These are phyloP conservation scores for Menura novaehollandiae DNA, from an alignment of 2,113 vertebrate species.

Conservation along the genomic window DNA sequence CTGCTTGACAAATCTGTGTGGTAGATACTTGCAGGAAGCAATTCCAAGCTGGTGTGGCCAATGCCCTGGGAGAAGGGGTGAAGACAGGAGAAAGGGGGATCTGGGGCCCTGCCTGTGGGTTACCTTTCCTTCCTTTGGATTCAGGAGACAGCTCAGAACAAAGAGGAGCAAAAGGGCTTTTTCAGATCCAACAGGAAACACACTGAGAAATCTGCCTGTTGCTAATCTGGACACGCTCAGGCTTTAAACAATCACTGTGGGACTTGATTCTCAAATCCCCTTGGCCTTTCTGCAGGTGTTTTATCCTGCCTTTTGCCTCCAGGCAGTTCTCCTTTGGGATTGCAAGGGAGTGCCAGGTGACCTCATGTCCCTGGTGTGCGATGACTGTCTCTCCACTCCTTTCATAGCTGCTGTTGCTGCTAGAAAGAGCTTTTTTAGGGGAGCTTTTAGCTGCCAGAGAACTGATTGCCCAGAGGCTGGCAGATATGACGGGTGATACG, in stretches of 20 bases:
- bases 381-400: background rate
- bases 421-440: background rate
- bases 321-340: background rate
- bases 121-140: background rate
- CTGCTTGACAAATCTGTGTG: background rate
- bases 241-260: background rate
- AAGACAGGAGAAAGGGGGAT: background rate
- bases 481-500: background rate
- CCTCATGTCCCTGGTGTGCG: background rate
- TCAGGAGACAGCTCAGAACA: background rate
- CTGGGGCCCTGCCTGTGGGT: too few relatives aligned
- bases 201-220: background rate
- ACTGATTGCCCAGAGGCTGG: accelerated
- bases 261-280: background rate
- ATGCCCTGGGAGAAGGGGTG: background rate
- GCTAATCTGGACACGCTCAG: too few relatives aligned
- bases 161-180: background rate
- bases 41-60: background rate
- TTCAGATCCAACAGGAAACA: background rate
- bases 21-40: background rate
- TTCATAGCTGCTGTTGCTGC: background rate
- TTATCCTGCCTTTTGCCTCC: background rate
- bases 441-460: background rate
- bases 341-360: background rate
- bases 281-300: background rate